phyloP scores from a whole-genome alignment of 2,797 vertebrate species.

The Leucoraja ocellata region DNA sequence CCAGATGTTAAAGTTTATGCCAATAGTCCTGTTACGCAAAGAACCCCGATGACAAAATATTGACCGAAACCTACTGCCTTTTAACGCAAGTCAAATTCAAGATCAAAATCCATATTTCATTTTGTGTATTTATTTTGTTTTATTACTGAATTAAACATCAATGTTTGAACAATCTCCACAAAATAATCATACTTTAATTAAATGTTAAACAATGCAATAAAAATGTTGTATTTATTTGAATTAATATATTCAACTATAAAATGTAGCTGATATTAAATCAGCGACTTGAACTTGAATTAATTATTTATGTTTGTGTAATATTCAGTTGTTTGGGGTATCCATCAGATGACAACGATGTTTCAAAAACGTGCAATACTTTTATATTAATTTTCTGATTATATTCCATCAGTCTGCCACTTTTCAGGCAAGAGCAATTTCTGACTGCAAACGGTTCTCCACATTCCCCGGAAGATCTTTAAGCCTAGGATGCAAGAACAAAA shows the following conservation, averaged over 20 bases:
- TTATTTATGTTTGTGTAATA: neutral
- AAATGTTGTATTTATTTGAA: neutral
- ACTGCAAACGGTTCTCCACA: constrained; percentile 14
- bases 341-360: neutral
- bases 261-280: neutral
- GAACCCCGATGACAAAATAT: neutral
- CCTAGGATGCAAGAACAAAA: constrained; percentile 8
- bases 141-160: neutral
- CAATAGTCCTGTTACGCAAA: neutral
- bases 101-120: neutral
- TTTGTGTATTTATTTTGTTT: constrained; percentile 15
- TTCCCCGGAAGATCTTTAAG: neutral
- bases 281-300: neutral
- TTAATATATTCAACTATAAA: neutral
- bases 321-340: neutral
- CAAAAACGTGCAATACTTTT: neutral
- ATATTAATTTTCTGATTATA: neutral
- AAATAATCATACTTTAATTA: neutral
- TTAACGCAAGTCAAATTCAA: neutral
- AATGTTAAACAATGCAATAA: neutral
- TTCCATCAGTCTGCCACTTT: neutral
- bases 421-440: constrained; percentile 36
- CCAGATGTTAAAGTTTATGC: neutral
- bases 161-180: constrained; percentile 8
- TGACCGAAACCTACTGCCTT: neutral